Base-by-base conservation (phyloP, 1,140 invertebrate genomes). In the Lethrus apterus region DNA sequence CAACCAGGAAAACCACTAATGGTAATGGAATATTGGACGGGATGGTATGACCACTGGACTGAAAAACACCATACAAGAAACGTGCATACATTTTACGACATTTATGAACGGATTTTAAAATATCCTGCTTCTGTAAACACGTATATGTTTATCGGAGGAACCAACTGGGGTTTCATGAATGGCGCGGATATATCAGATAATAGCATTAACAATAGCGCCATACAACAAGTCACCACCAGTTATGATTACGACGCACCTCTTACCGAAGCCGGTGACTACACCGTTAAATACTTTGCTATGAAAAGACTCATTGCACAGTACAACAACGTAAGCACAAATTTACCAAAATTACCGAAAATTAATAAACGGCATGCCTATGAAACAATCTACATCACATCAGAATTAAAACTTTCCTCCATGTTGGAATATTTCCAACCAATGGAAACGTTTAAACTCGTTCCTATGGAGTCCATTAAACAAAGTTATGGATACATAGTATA, bases 141-240 rank as follows among this genome's bases (percentile, higher is more conserved):
- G 58, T 66, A 47, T 17, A 47, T 83, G 80, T 80, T 82, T 52
- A 74, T 77, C 55, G 80, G 80, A 5, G 80, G 81, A 7, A 82
- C 81, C 1, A 81, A 74, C 60, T 83, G 80, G 61, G 81, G 78
- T 2, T 83, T 80, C 53, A 74, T 76, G 61, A 72, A 75, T 47
- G 80, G 80, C 19, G 74, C 75, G 2, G 79, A 79, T 51, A 20
- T 49, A 3, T 15, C 29, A 9, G 46, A 11, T 14, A 24, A 33
- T 19, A 44, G 44, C 11, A 30, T 42, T 3, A 44, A 57, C 45
- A 35, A 55, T 32, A 60, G 63, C 1, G 34, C 49, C 14, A 75
- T 70, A 46, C 55, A 65, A 33, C 57, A 74, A 1, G 70, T 73
- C 51, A 70, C 75, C n/a, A 77, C 72, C 2, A 78, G 76, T 49